Base-by-base conservation (phyloP, 2,888 invertebrate species). In the Melanotus villosus region DNA sequence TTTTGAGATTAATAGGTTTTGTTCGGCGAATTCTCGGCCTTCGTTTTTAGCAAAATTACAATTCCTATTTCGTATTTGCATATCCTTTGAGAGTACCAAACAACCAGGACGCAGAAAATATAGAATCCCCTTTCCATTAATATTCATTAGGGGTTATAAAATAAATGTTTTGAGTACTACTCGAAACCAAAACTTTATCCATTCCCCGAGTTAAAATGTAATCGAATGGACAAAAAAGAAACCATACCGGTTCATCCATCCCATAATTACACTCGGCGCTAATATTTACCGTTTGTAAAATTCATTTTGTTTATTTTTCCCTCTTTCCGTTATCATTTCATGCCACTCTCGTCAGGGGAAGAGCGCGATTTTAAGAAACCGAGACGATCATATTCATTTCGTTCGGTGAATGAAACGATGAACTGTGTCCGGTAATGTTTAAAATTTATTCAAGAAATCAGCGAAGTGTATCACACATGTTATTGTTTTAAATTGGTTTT, bases 21-120 rank as follows among this genome's bases (percentile, higher is more conserved):
- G 56, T 64, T 64, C 52, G 43, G 47, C 58, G 63, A 68, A 68
- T 68, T 63, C 68, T 36, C 60, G 36, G 57, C 41, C 26, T 64
- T 47, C 64, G 68, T 68, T 66, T 66, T 66, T 68, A 63, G 47
- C 26, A 23, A 63, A 68, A 68, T 68, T 68, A 68, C 68, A 64
- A 68, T 68, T 68, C 54, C 68, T 68, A 68, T 68, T 68, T 68
- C 38, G 63, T 57, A 68, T 68, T 68, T 68, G 63, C 68, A 68
- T 68, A 68, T 64, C 68, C 68, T 68, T 68, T 68, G 63, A 68
- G 68, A 64, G 57, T 63, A 63, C 56, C 68, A 68, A 62, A 64
- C 68, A 63, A 64, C 63, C 64, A 64, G 63, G 50, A 68, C 58
- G 63, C 63, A 64, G 68, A 68, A 68, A 63, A 56, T 68, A 64